These are phyloP conservation scores for Phyllostomus hastatus DNA, from an alignment of 2,113 vertebrate genomes.

Conservation along the genomic window DNA sequence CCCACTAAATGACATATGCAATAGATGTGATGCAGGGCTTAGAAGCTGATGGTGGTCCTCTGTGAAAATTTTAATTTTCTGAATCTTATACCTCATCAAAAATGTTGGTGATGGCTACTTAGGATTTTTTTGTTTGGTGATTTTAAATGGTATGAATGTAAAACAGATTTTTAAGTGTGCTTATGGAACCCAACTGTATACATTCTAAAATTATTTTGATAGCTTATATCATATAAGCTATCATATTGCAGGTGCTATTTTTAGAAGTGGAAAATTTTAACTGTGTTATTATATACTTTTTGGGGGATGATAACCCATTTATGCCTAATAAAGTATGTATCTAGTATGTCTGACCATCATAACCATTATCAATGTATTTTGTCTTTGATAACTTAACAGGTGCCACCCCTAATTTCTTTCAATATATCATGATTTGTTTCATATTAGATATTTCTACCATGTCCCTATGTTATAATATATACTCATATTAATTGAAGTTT, in stretches of 20 bases:
- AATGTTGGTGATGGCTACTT: neutral
- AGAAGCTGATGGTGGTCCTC: neutral
- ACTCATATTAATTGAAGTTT: conserved; percentile 8
- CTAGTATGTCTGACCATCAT: conserved; percentile 7
- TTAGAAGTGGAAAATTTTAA: neutral
- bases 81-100: neutral
- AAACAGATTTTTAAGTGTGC: neutral
- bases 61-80: neutral
- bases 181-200: neutral
- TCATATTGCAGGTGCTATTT: neutral
- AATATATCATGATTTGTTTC: conserved; percentile 7
- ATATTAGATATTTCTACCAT: neutral
- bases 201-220: neutral
- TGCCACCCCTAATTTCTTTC: neutral
- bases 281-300: conserved; percentile 11
- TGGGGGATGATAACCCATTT: neutral
- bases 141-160: neutral
- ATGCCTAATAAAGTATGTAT: neutral
- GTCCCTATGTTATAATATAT: neutral
- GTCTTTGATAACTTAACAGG: conserved; percentile 10
- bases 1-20: neutral
- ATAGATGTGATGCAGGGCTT: neutral
- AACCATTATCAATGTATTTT: conserved; percentile 33
- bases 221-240: neutral
- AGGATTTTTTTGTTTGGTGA: neutral